Percentiles rank a stretch among this genome's conserved stretches.
Conservation (phyloP, 2,888 invertebrate genomes). For the Agriopis leucophaearia region DNA sequence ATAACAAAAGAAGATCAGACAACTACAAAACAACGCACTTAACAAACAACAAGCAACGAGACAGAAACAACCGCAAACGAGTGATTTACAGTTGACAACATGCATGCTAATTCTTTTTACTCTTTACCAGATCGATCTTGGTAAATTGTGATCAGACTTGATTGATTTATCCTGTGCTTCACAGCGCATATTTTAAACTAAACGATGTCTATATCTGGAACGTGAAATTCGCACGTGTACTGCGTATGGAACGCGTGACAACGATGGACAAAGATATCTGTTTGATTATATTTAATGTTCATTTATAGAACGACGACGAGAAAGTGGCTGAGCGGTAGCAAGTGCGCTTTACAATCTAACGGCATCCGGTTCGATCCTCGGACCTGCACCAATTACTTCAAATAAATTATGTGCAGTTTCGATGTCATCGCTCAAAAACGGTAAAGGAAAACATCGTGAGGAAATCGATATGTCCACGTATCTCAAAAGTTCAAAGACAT, state of each 20-base stretch:
- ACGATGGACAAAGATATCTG: conserved; percentile 19
- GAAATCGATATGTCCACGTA: no score
- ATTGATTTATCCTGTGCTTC: conserved; percentile 71
- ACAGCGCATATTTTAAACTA: conserved; percentile 55
- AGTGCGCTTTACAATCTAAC: no score
- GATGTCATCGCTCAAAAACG: no score
- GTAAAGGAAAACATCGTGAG: no score
- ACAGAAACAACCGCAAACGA: conserved; percentile 55
- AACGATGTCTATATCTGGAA: conserved; percentile 50
- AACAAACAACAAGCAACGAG: conserved; percentile 47
- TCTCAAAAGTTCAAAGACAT: no score
- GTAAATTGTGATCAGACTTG: conserved; percentile 73
- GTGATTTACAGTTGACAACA: conserved; percentile 73
- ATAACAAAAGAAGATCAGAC: conserved; percentile 18
- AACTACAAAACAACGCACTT: conserved; percentile 54
- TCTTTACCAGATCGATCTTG: conserved; percentile 69
- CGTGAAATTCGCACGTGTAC: conserved; percentile 38
- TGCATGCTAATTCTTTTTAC: conserved; percentile 17
- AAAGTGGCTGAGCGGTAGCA: no score
- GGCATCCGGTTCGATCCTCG: no score
- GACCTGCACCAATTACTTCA: no score
- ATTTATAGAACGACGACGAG: background rate
- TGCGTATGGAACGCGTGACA: conserved; percentile 5
- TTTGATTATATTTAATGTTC: background rate
- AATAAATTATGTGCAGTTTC: no score